These are phyloP conservation scores for Campoletis sonorensis DNA, from an alignment of 1,140 invertebrate genomes.

Conservation along the genomic window DNA sequence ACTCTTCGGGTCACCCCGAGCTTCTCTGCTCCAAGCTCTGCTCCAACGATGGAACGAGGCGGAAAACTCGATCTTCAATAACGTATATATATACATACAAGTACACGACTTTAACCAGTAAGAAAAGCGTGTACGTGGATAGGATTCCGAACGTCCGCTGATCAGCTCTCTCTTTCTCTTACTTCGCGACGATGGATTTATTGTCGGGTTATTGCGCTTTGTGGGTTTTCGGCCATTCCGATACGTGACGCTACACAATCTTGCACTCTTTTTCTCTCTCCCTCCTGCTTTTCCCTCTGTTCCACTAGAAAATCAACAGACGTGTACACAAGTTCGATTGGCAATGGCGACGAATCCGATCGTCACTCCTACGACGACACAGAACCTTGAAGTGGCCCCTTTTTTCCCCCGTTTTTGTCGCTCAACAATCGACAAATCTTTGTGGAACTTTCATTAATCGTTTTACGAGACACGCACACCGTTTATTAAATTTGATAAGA, in stretches of 20 bases:
- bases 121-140: conserved; percentile 65
- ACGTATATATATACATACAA: neutral
- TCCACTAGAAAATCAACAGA: neutral
- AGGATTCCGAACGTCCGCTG: conserved; percentile 61
- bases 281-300: neutral
- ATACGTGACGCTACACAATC: conserved; percentile 34
- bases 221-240: conserved; percentile 36
- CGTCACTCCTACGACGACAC: neutral
- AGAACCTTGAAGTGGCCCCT: neutral
- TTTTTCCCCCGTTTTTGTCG: neutral
- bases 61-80: conserved; percentile 53
- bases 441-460: conserved; percentile 28
- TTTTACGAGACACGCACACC: conserved; percentile 14
- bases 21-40: conserved; percentile 35
- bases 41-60: conserved; percentile 46
- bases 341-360: conserved; percentile 3
- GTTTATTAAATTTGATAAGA: conserved; percentile 31
- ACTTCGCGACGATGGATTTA: conserved; percentile 67
- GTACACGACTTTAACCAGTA: conserved; percentile 53
- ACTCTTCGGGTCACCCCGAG: conserved; percentile 48
- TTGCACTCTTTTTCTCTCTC: neutral
- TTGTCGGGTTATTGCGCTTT: conserved; percentile 66
- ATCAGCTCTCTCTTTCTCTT: conserved; percentile 57
- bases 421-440: neutral
- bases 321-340: neutral